Conservation (phyloP, 2,797 vertebrate genomes). For the Hydrocynus forskahlii region DNA sequence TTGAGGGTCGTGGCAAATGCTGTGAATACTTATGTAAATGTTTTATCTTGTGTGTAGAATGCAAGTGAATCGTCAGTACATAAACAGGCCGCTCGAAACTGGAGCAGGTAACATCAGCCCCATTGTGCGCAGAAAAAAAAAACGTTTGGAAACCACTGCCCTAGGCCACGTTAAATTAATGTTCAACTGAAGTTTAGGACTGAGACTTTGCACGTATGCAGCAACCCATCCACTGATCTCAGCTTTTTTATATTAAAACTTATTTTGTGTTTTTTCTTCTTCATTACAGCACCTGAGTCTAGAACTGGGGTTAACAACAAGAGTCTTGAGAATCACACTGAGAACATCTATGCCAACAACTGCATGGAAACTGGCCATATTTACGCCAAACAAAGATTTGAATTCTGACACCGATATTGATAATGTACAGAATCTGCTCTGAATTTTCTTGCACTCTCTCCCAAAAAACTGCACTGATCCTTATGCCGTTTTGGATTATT, state of each 20-base stretch:
- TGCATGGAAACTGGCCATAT: neutral
- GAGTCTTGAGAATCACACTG: neutral
- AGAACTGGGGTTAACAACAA: neutral
- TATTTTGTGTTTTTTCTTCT: neutral
- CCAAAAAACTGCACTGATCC: no score
- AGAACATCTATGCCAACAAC: slow-evolving; percentile 8
- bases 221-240: no score
- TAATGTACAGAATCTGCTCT: neutral
- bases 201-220: no score
- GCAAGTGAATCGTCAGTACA: no score
- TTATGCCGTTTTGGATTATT: neutral
- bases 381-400: slow-evolving; percentile 8
- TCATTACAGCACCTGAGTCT: slow-evolving; percentile 1
- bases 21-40: no score
- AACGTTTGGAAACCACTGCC: no score
- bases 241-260: neutral
- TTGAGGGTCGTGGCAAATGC: no score
- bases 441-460: neutral
- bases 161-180: no score
- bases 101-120: no score
- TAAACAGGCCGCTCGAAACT: no score
- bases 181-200: fast-evolving
- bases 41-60: no score
- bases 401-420: neutral
- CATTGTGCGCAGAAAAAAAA: no score